Evolutionary conservation across 2,113 vertebrate species (phyloP), one percentile per base, ranked within the genome.

Genomic region (Pithys albifrons): DNA sequence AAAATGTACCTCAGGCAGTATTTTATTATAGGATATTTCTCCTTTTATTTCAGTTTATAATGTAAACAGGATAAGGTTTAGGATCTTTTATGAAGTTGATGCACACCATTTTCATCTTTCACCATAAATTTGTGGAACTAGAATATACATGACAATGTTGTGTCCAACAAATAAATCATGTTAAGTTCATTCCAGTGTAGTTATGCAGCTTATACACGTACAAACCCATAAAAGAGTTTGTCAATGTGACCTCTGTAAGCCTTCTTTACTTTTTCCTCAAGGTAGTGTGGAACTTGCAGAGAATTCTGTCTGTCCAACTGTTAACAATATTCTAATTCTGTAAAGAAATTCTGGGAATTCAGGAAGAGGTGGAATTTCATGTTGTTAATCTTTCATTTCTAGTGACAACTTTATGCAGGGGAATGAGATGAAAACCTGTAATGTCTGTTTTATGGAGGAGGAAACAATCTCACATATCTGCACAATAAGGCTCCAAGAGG

Each of bases 341-440:
- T 31, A 72, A 61, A 80, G 33, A 96, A 88, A 88, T 45, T 51
- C 51, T 74, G 71, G 55, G 78, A 96, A 90, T 91, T 95, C 72
- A 95, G 87, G 91, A 94, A 95, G 72, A 83, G 59, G 64, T 93
- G 75, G 85, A 88, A 79, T 83, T 93, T 58, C 88, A 61, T 88
- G 93, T 91, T 75, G 58, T 39, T 93, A 85, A 79, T 91, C 78
- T 92, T 88, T 93, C 66, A 91, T 85, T 93, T 90, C 15, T 29
- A 59, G 33, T 67, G 59, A 87, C 67, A 89, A 58, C 48, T 91
- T 86, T 25, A 61, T 43, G 20, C 31, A 48, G 10, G 29, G 19
- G 27, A 97, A 72, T 25, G 27, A 89, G 85, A 70, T 29, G 89
- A 88, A 93, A 94, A 78, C 51, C 35, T 80, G 69, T 13, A 86